These are phyloP conservation scores for Grammomys dolichurus DNA, from an alignment of 2,113 vertebrate species.

Conservation along the genomic window DNA sequence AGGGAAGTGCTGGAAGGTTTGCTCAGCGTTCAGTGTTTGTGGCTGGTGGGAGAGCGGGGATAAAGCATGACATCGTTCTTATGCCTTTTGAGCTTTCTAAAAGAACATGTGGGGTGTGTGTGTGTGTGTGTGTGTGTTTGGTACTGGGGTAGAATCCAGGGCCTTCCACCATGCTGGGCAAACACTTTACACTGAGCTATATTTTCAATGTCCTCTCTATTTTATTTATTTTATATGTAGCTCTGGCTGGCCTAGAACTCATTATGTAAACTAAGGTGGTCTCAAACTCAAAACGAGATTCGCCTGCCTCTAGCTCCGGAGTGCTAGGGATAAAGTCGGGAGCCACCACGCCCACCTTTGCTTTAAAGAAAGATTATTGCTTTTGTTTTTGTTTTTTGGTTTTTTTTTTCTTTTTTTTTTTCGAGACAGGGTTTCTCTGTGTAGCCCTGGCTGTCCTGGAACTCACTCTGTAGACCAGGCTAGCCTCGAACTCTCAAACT, in stretches of 20 bases:
- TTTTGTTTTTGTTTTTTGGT: neutral
- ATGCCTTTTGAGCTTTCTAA: neutral
- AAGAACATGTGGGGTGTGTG: neutral
- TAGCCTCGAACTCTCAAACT: too few relatives aligned
- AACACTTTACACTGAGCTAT: neutral
- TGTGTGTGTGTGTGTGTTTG: neutral
- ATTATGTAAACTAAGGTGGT: neutral
- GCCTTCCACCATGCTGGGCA: neutral
- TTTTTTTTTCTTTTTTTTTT: too few relatives aligned
- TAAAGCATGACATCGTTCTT: neutral
- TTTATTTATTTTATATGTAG: neutral
- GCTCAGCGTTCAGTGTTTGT: too few relatives aligned
- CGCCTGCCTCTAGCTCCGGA: neutral
- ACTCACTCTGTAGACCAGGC: too few relatives aligned
- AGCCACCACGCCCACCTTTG: neutral
- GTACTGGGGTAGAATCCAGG: neutral
- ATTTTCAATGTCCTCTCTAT: too few relatives aligned
- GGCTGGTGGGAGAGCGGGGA: neutral
- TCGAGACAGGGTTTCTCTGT: too few relatives aligned
- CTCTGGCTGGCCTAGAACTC: neutral
- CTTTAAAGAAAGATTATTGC: neutral
- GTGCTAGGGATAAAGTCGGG: neutral
- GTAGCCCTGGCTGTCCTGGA: too few relatives aligned
- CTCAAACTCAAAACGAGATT: neutral
- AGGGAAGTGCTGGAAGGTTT: neutral